Conservation (phyloP, 92 coral and sea anemone genomes). For the Blastomussa wellsi region DNA sequence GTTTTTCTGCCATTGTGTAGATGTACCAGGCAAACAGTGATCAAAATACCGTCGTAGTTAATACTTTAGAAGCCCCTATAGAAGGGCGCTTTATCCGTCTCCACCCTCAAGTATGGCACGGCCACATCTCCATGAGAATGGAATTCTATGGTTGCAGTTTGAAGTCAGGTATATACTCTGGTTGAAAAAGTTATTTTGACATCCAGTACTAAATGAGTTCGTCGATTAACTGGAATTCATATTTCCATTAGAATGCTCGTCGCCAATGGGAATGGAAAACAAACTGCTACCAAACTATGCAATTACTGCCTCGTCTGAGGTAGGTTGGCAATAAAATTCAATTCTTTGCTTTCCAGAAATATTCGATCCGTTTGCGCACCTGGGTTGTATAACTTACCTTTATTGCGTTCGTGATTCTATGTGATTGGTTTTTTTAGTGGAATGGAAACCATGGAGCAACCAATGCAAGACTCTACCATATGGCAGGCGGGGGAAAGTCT, state of each 20-base stretch:
- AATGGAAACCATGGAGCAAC: neutral
- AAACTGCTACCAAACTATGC: neutral
- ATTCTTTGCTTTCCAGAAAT: neutral
- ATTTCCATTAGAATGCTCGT: neutral
- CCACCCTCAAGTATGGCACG: neutral
- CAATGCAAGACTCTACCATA: conserved; percentile 3
- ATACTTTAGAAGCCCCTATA: neutral
- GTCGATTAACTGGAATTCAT: neutral
- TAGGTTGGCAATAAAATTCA: neutral
- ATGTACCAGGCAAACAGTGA: neutral
- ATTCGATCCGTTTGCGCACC: neutral
- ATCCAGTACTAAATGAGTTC: no score
- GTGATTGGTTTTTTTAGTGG: neutral
- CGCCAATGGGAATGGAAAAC: conserved; percentile 12
- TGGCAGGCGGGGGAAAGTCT: neutral
- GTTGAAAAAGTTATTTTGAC: neutral
- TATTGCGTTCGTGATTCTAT: no score
- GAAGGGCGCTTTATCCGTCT: neutral
- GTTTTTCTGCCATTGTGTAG: neutral
- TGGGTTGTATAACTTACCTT: no score
- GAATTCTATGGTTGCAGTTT: neutral
- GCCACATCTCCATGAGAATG: conserved; percentile 4
- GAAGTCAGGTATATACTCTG: neutral
- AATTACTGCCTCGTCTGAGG: conserved; percentile 8
- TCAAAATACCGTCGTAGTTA: neutral